Conservation (phyloP, 2,113 vertebrate genomes). For the Centropus bengalensis region DNA sequence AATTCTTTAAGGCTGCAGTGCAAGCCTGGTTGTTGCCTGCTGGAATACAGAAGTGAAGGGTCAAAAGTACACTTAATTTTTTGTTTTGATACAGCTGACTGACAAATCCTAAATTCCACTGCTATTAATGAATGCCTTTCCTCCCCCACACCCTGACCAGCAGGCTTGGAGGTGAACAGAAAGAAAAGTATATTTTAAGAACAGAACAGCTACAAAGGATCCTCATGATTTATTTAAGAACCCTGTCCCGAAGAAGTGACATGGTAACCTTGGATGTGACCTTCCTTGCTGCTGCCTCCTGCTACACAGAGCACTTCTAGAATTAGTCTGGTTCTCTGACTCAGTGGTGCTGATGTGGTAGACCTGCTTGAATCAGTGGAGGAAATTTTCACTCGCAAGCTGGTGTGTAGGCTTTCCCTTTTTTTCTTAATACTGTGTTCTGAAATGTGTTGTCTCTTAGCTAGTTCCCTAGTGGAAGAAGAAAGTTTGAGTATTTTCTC, state of each 20-base stretch:
- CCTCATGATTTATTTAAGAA: neutral
- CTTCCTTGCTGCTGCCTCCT: neutral
- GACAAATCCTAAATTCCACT: neutral
- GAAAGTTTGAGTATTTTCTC: neutral
- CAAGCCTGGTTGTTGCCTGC: neutral
- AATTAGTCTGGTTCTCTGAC: slow-evolving; percentile 52
- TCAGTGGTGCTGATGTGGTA: neutral
- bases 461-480: neutral
- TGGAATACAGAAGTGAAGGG: neutral
- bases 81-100: neutral
- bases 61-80: neutral
- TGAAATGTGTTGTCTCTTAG: slow-evolving; percentile 5
- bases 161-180: neutral
- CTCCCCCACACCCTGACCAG: neutral
- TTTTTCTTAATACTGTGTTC: neutral
- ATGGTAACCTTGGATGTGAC: slow-evolving; percentile 47
- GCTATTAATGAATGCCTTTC: neutral
- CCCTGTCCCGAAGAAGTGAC: neutral
- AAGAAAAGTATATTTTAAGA: neutral
- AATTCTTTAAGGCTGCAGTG: neutral
- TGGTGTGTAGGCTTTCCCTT: neutral
- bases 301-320: slow-evolving; percentile 23
- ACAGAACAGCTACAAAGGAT: neutral
- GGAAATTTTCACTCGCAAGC: slow-evolving; percentile 31
- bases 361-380: slow-evolving; percentile 20